A percentile compares a stretch with the other conserved stretches of the same genome.
These are phyloP conservation scores for Paraplagusia blochii DNA, from an alignment of 2,113 vertebrate genomes.

Conservation along the genomic window DNA sequence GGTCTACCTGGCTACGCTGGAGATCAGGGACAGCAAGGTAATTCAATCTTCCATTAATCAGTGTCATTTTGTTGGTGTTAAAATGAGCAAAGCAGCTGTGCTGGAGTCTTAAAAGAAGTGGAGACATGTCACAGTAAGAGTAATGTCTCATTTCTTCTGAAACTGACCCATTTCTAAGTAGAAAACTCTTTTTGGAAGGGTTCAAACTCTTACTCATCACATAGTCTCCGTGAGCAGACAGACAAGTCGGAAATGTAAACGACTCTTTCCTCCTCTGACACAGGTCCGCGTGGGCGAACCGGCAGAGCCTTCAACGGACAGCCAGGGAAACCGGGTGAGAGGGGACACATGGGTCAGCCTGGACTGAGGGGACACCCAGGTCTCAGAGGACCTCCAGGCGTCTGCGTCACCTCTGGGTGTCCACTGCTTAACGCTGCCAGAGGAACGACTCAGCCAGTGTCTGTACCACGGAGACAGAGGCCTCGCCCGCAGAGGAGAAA, in stretches of 20 bases:
- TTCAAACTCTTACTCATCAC: constrained; percentile 14
- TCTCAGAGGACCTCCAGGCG: constrained; percentile 74
- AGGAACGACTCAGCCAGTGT: constrained; percentile 35
- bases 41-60: constrained; percentile 1
- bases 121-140: constrained; percentile 4
- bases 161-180: constrained; percentile 18
- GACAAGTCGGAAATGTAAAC: constrained; percentile 19
- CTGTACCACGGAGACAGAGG: constrained; percentile 43
- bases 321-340: constrained; percentile 73
- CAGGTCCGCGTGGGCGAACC: constrained; percentile 75
- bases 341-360: constrained; percentile 68
- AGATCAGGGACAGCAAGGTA: constrained; percentile 69
- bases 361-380: constrained; percentile 75
- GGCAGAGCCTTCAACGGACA: constrained; percentile 74
- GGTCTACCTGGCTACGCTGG: constrained; percentile 61
- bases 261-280: constrained; percentile 17
- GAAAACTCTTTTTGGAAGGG: constrained; percentile 23
- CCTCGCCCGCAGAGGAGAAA: constrained; percentile 56
- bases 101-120: constrained; percentile 1
- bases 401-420: constrained; percentile 74
- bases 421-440: constrained; percentile 49
- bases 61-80: constrained; percentile 3
- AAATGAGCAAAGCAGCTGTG: constrained; percentile 14
- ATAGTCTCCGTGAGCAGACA: constrained; percentile 1
- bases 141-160: constrained; percentile 18